Base-by-base conservation (phyloP, 2,113 vertebrate species). In the Telmatochromis sp. region DNA sequence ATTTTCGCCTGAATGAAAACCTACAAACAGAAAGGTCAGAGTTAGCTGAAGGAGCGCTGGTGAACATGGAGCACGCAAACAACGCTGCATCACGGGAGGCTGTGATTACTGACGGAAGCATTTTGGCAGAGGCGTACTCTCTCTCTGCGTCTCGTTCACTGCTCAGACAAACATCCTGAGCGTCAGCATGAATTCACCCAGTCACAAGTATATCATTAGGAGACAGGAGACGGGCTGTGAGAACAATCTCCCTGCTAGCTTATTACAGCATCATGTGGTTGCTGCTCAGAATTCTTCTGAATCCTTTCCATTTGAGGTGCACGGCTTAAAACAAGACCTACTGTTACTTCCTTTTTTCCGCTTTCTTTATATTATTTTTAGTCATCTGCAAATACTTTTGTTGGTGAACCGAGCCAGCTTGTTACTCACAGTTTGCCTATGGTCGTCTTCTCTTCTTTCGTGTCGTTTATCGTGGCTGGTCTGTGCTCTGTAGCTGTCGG, bases 381-480 rank as follows among this genome's bases (percentile, higher is more conserved):
- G 53, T 10, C 35, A 17, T 80, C 9, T 80, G 15, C 8, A 28
- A 15, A 10, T 13, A 33, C 6, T 21, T 8, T 15, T 13, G 11
- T 65, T 7, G 65, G 14, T 7, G n/a, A 81, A 51, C 4, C 7
- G 55, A 47, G 2, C n/a, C 4, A 63, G 17, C 5, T 13, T 17
- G 19, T 28, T 82, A 97, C 98, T 97, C 90, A 99, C 98, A 99
- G 95, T 88, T 97, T 96, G 89, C 93, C 93, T 91, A 98, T 97
- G 79, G 97, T 96, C 2, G 96, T 97, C 91, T 96, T 98, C 85
- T 98, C 97, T 73, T 96, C 95, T 2, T 94, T 97, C 8, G 28
- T 47, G 19, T 94, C 75, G n/a, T 89, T 94, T 82, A 89, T 84
- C 3, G 45, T 47, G 40, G 84, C 53, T 31, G 89, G 86, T 19